A percentile compares a stretch with the other conserved stretches of the same genome.
phyloP scores from a whole-genome alignment of 2,113 vertebrate species.

The Turdus rufiventris region DNA sequence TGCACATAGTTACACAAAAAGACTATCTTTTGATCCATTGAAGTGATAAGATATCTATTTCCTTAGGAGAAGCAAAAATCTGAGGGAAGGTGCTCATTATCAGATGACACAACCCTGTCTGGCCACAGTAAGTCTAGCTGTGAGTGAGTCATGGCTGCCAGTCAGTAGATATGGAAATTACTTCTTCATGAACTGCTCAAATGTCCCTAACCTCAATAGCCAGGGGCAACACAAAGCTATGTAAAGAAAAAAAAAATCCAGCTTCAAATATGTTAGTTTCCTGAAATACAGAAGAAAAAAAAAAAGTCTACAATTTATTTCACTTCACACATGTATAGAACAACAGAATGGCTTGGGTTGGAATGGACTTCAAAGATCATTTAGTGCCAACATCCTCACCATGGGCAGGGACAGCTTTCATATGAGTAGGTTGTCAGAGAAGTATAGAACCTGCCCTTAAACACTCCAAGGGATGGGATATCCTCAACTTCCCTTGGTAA shows the following conservation, averaged over 20 bases:
- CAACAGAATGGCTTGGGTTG: neutral
- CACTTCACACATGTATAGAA: neutral
- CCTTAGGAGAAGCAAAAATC: neutral
- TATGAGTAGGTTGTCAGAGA: neutral
- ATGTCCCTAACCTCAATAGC: neutral
- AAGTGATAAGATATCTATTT: neutral
- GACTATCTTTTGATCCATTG: neutral
- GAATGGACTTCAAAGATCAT: neutral
- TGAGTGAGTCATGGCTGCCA: neutral
- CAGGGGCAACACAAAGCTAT: neutral
- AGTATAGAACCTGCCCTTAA: neutral
- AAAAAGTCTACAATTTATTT: neutral
- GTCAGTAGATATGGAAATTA: conserved; percentile 2
- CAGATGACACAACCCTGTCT: neutral
- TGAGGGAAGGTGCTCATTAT: neutral
- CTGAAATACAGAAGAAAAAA: neutral
- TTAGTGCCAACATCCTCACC: neutral
- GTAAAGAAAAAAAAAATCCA: neutral
- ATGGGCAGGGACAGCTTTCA: neutral
- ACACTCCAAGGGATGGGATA: neutral
- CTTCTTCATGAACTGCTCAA: neutral
- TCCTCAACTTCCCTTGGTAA: neutral
- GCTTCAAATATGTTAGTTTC: neutral
- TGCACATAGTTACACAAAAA: neutral
- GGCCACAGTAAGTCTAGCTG: neutral